Percentiles rank a stretch among this genome's conserved stretches.
phyloP scores from a whole-genome alignment of 2,797 vertebrate species.

The Periophthalmus magnuspinnatus region DNA sequence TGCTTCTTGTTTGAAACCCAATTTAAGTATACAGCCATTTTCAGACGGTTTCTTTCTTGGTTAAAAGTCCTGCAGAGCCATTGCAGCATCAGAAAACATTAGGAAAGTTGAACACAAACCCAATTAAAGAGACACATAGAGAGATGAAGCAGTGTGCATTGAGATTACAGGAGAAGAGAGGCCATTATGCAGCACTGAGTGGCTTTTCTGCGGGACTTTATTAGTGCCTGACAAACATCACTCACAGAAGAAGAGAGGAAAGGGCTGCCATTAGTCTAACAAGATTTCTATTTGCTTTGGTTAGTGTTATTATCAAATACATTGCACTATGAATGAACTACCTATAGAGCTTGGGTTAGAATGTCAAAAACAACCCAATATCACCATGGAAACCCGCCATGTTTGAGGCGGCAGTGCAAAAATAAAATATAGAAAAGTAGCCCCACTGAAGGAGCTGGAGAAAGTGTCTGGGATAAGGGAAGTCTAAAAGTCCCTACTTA shows the following conservation, averaged over 20 bases:
- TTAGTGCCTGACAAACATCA: slow-evolving; percentile 23
- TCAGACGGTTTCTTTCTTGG: neutral
- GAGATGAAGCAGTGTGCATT: slow-evolving; percentile 41
- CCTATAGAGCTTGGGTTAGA: neutral
- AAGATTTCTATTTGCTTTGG: slow-evolving; percentile 18
- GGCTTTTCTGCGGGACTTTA: slow-evolving; percentile 21
- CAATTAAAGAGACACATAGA: slow-evolving; percentile 59
- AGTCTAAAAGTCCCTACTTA: no score
- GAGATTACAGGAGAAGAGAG: slow-evolving; percentile 44
- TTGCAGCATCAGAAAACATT: slow-evolving; percentile 49
- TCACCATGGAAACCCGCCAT: no score
- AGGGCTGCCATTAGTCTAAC: slow-evolving; percentile 28
- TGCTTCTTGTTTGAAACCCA: slow-evolving; percentile 28
- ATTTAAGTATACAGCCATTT: slow-evolving; percentile 13
- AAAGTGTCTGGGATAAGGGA: no score
- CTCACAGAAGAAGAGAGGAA: slow-evolving; percentile 30
- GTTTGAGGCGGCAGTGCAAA: no score
- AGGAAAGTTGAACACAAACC: slow-evolving; percentile 65
- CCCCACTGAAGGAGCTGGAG: no score
- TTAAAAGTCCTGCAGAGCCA: slow-evolving; percentile 22
- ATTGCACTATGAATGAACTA: slow-evolving; percentile 19
- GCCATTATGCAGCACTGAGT: slow-evolving; percentile 47
- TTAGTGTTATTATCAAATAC: slow-evolving; percentile 2
- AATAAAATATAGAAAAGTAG: no score
- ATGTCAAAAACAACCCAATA: no score